Conservation (phyloP, 2,797 vertebrate genomes). For the Sparus aurata region DNA sequence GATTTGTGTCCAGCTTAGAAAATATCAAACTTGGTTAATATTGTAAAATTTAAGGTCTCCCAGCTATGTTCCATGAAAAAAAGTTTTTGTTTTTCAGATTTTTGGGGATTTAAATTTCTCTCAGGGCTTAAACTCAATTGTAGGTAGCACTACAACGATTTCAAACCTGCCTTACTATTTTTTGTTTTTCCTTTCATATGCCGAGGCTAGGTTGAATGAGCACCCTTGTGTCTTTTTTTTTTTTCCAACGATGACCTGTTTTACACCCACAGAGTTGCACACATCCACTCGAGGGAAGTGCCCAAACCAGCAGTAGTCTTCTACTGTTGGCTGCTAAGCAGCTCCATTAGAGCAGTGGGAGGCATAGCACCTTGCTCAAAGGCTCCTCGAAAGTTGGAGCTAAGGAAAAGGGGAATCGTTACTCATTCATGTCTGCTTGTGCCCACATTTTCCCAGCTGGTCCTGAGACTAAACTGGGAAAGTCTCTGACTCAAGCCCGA, state of each 20-base stretch:
- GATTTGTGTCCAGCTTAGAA: neutral
- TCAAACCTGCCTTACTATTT: conserved; percentile 41
- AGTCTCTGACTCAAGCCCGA: conserved; percentile 66
- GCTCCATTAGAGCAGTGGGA: conserved; percentile 64
- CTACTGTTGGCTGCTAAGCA: conserved; percentile 53
- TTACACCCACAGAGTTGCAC: conserved; percentile 73
- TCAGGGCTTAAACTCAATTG: conserved; percentile 44
- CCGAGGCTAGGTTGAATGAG: conserved; percentile 49
- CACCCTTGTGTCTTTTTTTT: conserved; percentile 52
- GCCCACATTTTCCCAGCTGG: conserved; percentile 72
- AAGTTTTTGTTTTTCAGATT: conserved; percentile 5
- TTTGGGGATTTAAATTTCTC: conserved; percentile 41
- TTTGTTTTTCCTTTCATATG: conserved; percentile 49
- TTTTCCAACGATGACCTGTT: conserved; percentile 53
- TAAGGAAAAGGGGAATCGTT: conserved; percentile 67
- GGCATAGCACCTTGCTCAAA: conserved; percentile 70
- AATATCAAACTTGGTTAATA: neutral
- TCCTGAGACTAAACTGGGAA: conserved; percentile 72
- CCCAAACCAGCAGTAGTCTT: conserved; percentile 54
- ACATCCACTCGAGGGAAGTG: conserved; percentile 71
- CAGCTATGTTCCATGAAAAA: neutral
- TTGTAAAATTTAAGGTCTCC: neutral
- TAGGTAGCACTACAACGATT: conserved; percentile 26
- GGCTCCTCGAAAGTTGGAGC: conserved; percentile 65
- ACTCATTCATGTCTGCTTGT: conserved; percentile 64